phyloP scores from a whole-genome alignment of 2,113 vertebrate species.

The Megalops atlanticus region DNA sequence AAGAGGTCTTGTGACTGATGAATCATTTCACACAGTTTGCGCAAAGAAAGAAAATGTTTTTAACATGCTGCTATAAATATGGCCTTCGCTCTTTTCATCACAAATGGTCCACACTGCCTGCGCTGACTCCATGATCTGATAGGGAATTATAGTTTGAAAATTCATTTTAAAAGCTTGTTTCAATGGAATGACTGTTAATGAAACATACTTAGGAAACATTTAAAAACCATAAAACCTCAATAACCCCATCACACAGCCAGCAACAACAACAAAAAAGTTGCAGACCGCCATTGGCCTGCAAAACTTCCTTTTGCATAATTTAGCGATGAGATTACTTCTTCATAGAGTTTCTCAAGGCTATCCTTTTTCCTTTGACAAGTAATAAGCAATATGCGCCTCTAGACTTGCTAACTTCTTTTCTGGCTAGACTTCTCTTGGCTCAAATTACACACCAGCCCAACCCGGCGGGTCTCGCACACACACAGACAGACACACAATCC shows the following conservation, averaged over 20 bases:
- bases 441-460: slow-evolving; percentile 4
- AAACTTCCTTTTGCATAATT: not conserved
- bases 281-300: not conserved
- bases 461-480: not conserved
- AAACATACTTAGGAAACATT: not conserved
- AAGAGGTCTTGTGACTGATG: too few relatives aligned
- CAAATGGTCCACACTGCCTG: not conserved
- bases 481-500: not conserved
- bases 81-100: too few relatives aligned
- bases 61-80: too few relatives aligned
- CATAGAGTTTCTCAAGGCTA: slow-evolving; percentile 6
- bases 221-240: not conserved
- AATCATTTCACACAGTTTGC: too few relatives aligned
- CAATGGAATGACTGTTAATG: not conserved
- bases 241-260: too few relatives aligned
- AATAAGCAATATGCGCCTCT: not conserved
- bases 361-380: slow-evolving; percentile 1
- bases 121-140: not conserved
- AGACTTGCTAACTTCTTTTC: slow-evolving; percentile 10
- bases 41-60: too few relatives aligned
- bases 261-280: not conserved
- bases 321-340: not conserved
- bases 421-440: slow-evolving; percentile 3
- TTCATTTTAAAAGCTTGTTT: not conserved
- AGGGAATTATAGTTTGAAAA: not conserved